Base-by-base conservation (phyloP, 2,888 invertebrate genomes). In the Ophioninae sp. region DNA sequence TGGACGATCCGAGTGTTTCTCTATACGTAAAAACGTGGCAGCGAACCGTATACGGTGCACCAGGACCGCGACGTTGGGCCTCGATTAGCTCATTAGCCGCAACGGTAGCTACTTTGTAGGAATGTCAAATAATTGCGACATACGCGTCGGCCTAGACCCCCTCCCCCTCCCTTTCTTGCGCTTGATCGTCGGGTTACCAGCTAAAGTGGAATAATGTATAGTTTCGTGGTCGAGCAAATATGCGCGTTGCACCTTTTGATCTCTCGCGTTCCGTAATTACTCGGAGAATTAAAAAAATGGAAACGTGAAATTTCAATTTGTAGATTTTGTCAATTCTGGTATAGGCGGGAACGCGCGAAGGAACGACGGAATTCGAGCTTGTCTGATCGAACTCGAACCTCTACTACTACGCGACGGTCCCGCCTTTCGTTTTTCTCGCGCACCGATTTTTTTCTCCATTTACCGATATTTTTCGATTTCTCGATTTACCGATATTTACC, bases 81-180 rank as follows among this genome's bases (percentile, higher is more conserved):
- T 13, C 59, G 57, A 72, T 69, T 79, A 64, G 64, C 61, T 65
- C 65, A 74, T 69, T 79, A 57, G 64, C 50, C 64, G 67, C 59
- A 73, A 39, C 65, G 79, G 72, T 79, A 80, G 76, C 85, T 75
- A 70, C 82, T 74, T 88, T 88, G 90, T 88, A 83, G 91, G 91
- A 92, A 92, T 92, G 89, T 89, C 92, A 90, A 92, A 92, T 91
- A 89, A 86, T 92, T 92, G 91, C 92, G 89, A 89, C 91, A 92
- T 87, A 59, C 7, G 57, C 57, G 59, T 13, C 10, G 59, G 10
- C 10, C 59, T 21, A 59, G 21, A 59, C n/a, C 88, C 85, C 87
- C 88, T 50, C 50, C 50, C 17, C 50, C 50, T 5, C 5, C 17
- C 50, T 1, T 17, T 50, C 50, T 50, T 50, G 8, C 50, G 50